Evolutionary conservation across 2,113 vertebrate genomes (phyloP).

Genomic region (Pagrus major): DNA sequence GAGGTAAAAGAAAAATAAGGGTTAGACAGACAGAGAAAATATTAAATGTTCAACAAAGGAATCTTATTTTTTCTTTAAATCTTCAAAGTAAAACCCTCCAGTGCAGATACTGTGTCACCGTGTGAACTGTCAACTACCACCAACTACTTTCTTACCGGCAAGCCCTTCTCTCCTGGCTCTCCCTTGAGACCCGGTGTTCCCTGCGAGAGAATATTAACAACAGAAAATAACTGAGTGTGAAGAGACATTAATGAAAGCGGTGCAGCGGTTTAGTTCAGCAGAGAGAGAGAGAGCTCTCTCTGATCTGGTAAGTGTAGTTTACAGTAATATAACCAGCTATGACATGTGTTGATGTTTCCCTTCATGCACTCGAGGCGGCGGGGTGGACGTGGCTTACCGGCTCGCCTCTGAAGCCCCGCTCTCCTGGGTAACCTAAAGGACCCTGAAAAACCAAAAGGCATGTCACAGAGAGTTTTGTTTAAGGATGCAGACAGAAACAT

Average conservation of each 20-base stretch:
- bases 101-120: not conserved
- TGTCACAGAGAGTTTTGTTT: constrained; percentile 36
- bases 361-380: not conserved
- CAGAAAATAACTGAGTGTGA: constrained; percentile 4
- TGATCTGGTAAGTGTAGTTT: constrained; percentile 62
- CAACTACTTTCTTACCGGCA: constrained; percentile 90
- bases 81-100: constrained; percentile 12
- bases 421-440: constrained; percentile 88
- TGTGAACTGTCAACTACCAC: constrained; percentile 23
- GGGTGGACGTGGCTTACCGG: constrained; percentile 81
- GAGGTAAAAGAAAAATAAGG: constrained; percentile 68
- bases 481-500: not conserved
- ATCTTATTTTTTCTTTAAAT: constrained; percentile 15
- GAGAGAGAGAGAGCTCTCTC: constrained; percentile 9
- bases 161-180: constrained; percentile 91
- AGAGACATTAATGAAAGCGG: not conserved
- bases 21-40: constrained; percentile 69
- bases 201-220: constrained; percentile 75
- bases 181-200: constrained; percentile 90
- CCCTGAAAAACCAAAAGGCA: constrained; percentile 83
- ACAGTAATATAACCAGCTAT: constrained; percentile 51
- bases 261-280: constrained; percentile 27
- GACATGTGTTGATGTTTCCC: constrained; percentile 60
- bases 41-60: constrained; percentile 33
- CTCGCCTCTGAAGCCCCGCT: constrained; percentile 88